Percentiles rank a stretch among this genome's conserved stretches.
Conservation (phyloP, 2,888 invertebrate genomes). For the Cryptus armator region DNA sequence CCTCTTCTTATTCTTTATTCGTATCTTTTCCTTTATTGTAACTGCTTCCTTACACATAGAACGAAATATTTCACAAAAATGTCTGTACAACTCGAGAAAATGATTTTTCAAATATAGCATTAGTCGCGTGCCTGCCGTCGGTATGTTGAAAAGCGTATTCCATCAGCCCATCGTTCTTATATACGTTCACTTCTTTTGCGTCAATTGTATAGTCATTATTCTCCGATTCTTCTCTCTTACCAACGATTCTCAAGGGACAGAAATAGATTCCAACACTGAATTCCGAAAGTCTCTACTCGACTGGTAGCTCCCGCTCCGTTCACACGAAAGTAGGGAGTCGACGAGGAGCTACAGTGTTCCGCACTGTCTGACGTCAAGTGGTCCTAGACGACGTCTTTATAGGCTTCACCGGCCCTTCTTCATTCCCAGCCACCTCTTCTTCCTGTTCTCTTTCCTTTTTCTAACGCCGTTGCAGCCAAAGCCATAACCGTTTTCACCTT, state of each 20-base stretch:
- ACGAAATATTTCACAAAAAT: neutral
- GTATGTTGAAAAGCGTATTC: too few species aligned
- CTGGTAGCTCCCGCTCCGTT: conserved; percentile 13
- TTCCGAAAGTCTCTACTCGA: conserved; percentile 45
- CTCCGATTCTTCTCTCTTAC: conserved; percentile 56
- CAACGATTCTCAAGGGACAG: conserved; percentile 65
- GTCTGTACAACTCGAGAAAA: neutral
- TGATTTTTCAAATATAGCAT: neutral
- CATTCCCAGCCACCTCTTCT: conserved; percentile 40
- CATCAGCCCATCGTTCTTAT: too few species aligned
- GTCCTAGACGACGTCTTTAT: conserved; percentile 77
- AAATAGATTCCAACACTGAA: conserved; percentile 74
- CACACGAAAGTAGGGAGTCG: conserved; percentile 13
- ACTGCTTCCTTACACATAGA: conserved; percentile 59
- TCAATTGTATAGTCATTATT: too few species aligned
- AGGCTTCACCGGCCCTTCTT: conserved; percentile 68
- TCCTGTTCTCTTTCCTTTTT: conserved; percentile 37
- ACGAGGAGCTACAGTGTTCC: conserved; percentile 72
- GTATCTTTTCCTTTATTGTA: neutral
- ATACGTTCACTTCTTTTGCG: too few species aligned
- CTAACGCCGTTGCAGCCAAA: conserved; percentile 9
- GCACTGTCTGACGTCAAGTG: conserved; percentile 79
- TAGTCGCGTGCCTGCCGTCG: neutral
- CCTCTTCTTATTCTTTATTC: conserved; percentile 35
- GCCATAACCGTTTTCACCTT: conserved; percentile 42